These are phyloP conservation scores for Drosophila leonis DNA, from an alignment of 2,888 invertebrate species.

Conservation along the genomic window DNA sequence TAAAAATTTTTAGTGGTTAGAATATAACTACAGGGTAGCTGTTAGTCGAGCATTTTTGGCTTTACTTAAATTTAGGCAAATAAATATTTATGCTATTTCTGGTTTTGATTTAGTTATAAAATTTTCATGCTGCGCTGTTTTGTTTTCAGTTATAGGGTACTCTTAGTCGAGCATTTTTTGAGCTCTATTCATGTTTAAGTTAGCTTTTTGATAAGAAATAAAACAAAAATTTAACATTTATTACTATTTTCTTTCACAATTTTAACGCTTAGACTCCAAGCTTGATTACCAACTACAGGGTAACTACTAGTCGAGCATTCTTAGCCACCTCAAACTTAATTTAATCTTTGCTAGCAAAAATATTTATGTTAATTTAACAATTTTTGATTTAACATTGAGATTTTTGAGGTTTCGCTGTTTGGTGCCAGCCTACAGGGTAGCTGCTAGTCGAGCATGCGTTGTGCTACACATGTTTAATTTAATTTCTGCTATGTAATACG, in stretches of 20 bases:
- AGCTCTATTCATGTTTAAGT: too few species aligned
- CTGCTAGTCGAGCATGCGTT: neutral
- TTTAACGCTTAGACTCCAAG: too few species aligned
- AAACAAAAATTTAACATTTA: too few species aligned
- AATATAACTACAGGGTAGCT: neutral
- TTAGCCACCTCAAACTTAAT: neutral
- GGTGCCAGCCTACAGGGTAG: neutral
- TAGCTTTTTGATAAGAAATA: too few species aligned
- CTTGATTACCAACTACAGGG: too few species aligned
- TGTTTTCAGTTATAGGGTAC: neutral
- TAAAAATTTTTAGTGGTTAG: neutral
- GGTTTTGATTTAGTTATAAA: neutral
- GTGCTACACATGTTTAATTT: constrained; percentile 5
- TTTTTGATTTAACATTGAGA: too few species aligned
- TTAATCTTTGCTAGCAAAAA: neutral
- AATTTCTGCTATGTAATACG: constrained; percentile 19
- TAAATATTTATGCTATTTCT: neutral
- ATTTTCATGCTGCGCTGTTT: neutral
- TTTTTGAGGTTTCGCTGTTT: too few species aligned
- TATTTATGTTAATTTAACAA: neutral
- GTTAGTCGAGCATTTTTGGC: neutral
- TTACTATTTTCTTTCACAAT: too few species aligned
- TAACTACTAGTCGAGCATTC: neutral
- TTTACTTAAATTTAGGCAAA: too few species aligned
- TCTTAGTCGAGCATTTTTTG: neutral